Conservation (phyloP, 2,888 invertebrate species). For the Tetranychus truncatus region DNA sequence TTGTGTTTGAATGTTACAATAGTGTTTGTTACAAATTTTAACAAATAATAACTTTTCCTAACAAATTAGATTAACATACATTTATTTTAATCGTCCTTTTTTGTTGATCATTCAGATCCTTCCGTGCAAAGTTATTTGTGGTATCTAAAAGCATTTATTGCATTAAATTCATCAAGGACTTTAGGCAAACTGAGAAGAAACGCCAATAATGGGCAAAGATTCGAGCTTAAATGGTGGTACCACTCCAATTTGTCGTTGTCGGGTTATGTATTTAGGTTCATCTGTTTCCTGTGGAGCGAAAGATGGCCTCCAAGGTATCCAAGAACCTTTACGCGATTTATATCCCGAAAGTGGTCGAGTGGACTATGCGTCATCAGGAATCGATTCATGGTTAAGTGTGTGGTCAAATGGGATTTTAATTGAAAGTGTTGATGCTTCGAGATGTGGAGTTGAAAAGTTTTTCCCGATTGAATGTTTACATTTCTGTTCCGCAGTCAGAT, state of each 20-base stretch:
- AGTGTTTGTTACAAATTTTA: no score
- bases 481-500: constrained; percentile 85
- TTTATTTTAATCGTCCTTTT: no score
- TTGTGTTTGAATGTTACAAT: no score
- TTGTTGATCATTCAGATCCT: no score
- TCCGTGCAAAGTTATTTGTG: no score
- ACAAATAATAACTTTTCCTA: no score
- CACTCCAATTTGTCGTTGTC: constrained; percentile 86
- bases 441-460: constrained; percentile 78
- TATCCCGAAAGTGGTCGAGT: constrained; percentile 71
- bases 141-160: no score
- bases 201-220: neutral
- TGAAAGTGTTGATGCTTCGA: constrained; percentile 88
- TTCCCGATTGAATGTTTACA: constrained; percentile 87
- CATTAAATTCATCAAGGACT: no score
- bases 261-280: constrained; percentile 86
- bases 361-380: constrained; percentile 45
- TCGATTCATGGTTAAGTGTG: constrained; percentile 88
- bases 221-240: constrained; percentile 34
- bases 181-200: neutral
- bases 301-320: constrained; percentile 88
- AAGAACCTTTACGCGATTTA: constrained; percentile 83
- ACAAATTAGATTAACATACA: neutral
- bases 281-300: constrained; percentile 92
- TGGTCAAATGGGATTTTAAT: constrained; percentile 83